Evolutionary conservation across 2,888 invertebrate species (phyloP).

Genomic region (Psylliodes chrysocephalus): DNA sequence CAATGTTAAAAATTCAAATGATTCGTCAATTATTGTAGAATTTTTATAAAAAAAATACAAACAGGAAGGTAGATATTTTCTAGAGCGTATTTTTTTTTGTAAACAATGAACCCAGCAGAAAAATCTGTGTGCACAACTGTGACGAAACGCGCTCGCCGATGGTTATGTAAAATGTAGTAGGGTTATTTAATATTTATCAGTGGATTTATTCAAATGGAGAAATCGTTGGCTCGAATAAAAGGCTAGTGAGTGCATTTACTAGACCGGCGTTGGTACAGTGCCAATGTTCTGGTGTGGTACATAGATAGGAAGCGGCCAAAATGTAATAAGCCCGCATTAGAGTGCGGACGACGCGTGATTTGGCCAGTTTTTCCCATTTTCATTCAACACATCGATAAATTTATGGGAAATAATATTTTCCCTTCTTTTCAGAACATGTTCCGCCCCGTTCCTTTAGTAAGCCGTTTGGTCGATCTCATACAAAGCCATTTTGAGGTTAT

Average conservation of each 20-base stretch:
- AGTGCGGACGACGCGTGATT: slow-evolving; percentile 34
- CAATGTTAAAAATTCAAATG: too few species aligned
- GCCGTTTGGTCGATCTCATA: not conserved
- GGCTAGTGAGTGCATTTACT: slow-evolving; percentile 33
- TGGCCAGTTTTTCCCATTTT: slow-evolving; percentile 38
- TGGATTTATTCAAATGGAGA: slow-evolving; percentile 35
- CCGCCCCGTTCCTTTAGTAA: slow-evolving; percentile 12
- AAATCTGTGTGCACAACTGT: not conserved
- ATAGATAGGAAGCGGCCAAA: slow-evolving; percentile 36
- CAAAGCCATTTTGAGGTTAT: not conserved
- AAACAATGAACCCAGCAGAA: not conserved
- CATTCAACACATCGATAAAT: slow-evolving; percentile 35
- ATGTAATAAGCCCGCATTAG: slow-evolving; percentile 40
- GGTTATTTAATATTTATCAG: slow-evolving; percentile 36
- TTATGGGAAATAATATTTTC: slow-evolving; percentile 20
- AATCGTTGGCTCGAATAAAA: slow-evolving; percentile 38
- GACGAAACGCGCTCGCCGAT: not conserved
- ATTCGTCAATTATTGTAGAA: too few species aligned
- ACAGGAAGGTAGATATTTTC: too few species aligned
- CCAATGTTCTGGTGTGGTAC: slow-evolving; percentile 26
- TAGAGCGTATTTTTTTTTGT: not conserved
- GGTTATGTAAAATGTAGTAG: slow-evolving; percentile 32
- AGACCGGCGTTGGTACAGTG: slow-evolving; percentile 33
- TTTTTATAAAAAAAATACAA: too few species aligned
- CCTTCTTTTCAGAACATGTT: slow-evolving; percentile 8